Base-by-base conservation (phyloP, 2,888 invertebrate genomes). In the Drosophila borborema region DNA sequence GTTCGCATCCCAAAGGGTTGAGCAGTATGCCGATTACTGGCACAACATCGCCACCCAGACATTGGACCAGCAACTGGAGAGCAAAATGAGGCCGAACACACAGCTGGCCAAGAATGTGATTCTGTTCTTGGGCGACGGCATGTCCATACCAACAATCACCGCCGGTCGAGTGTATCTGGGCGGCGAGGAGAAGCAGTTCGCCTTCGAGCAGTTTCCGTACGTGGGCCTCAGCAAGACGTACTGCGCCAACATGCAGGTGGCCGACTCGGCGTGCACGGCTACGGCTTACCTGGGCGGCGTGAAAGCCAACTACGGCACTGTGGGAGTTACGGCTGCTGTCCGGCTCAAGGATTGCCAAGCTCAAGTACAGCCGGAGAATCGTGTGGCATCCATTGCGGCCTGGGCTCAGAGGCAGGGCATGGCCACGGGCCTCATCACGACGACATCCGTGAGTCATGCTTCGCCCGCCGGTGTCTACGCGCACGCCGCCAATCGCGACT, bases 201-300 rank as follows among this genome's bases (percentile, higher is more conserved):
- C 95, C 72, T 97, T 97, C 90, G 97, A 97, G 84, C 94, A 94
- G 23, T 97, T 97, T 81, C 97, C 97, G 0, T 95, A 95, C 85
- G 95, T 95, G 9, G 97, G 96, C 2, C 92, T 97, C 1, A 95
- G 96, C 12, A 97, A 97, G 96, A 96, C 97, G 0, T 97, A 96
- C 91, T 97, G 96, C 91, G 95, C 96, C 3, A 96, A 97, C 86
- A 94, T 94, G 65, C 96, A 97, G 93, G 97, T 97, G 0, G 95
- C 97, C 0, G 98, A 98, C 90, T 97, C 97, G 0, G 97, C 97
- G 0, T 97, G 96, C 87, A 96, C 97, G 2, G 96, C 96, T 0
- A 97, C 97, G 0, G 97, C 97, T 0, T 97, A 96, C 91, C 93
- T 97, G 28, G 94, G 95, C 3, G 97, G 97, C 0, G 95, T 97